Conservation (phyloP, 2,888 invertebrate species). For the Cerastis leucographa region DNA sequence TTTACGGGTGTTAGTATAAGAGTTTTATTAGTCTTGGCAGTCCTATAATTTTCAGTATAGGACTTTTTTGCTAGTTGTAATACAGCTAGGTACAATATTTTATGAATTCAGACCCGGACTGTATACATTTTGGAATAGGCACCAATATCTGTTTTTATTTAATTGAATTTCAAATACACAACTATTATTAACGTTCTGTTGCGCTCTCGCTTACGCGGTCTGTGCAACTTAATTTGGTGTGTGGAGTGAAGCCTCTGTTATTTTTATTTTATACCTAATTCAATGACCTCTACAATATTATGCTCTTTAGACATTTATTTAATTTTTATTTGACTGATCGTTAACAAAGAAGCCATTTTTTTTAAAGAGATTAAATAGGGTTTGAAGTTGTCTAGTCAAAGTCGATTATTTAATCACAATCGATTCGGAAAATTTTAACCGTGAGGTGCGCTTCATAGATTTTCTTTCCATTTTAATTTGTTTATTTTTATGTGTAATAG, state of each 20-base stretch:
- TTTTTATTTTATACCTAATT: neutral
- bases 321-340: neutral
- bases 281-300: neutral
- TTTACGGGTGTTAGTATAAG: too few species aligned
- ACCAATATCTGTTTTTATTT: too few species aligned
- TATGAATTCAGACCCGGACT: too few species aligned
- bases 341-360: neutral
- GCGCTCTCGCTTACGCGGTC: too few species aligned
- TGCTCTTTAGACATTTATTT: neutral
- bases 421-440: neutral
- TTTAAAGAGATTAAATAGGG: neutral
- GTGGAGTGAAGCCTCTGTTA: neutral
- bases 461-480: neutral
- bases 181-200: too few species aligned
- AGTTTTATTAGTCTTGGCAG: too few species aligned
- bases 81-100: too few species aligned
- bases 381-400: neutral
- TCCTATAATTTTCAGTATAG: too few species aligned
- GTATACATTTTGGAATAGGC: too few species aligned
- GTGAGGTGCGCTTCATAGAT: neutral
- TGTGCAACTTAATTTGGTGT: too few species aligned
- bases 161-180: too few species aligned
- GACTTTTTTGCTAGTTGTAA: too few species aligned
- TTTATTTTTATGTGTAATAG: neutral
- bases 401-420: slow-evolving; percentile 23